Evolutionary conservation across 2,888 invertebrate genomes (phyloP), one percentile per base, ranked within the genome.

Genomic region (Leptinotarsa rubiginosa): DNA sequence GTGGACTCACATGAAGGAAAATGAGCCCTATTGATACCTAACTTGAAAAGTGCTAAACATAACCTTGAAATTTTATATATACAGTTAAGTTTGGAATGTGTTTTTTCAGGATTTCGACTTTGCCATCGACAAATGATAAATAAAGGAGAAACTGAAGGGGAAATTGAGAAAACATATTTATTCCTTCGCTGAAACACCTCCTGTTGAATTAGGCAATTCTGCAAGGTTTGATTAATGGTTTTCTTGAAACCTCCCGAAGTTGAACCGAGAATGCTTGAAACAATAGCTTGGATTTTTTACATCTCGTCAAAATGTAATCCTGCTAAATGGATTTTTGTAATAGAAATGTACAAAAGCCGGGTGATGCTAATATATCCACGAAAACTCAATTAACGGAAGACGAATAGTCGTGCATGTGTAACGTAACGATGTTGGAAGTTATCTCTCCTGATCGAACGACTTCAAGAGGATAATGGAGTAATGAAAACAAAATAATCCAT

Each of bases 331-430:
- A 62, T 62, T 62, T 62, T 25, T 31, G 62, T 25, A 59, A 59
- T 15, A 25, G 25, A 59, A 59, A 59, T 59, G 59, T 59, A 59
- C 25, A 25, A 15, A 25, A 22, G 4, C 59, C 25, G 59, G 20
- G 22, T 59, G 62, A n/a, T 31, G 62, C 62, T 62, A 62, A 62
- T 62, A 62, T 62, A 62, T 62, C 41, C 62, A 62, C 62, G 31
- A 62, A 62, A 62, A 62, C 62, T 62, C 62, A 62, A 62, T 62
- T 62, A 62, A 41, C 41, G 31, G n/a, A 62, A 62, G 62, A 62
- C 62, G n/a, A 62, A 62, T 62, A 62, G 41, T 62, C n/a, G 41
- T 18, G 18, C 3, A 20, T 62, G 41, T 31, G 41, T 62, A 62
- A 2, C n/a, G 10, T 18, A 62, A 62, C 12, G 41, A 41, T 31